Evolutionary conservation across 1,140 invertebrate species (phyloP).

Genomic region (Aethina tumida): DNA sequence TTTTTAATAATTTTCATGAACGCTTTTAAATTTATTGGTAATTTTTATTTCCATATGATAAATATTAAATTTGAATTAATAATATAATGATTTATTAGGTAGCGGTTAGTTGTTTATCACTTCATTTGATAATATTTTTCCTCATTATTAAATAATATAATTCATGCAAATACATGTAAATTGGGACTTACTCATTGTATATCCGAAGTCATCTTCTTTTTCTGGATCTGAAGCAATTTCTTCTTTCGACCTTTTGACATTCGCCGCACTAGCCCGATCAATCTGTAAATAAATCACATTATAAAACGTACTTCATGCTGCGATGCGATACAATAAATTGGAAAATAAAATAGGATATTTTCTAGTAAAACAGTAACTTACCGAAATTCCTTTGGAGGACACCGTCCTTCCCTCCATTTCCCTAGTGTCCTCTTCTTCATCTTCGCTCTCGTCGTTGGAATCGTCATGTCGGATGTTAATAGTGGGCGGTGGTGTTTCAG

Average conservation of each 20-base stretch:
- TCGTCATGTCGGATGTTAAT: conserved; percentile 7
- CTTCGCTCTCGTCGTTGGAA: conserved; percentile 35
- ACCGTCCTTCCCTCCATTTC: conserved; percentile 68
- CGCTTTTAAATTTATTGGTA: too few species aligned
- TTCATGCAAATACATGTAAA: too few species aligned
- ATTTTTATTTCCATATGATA: too few species aligned
- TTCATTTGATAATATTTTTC: too few species aligned
- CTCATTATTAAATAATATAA: too few species aligned
- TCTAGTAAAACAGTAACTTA: conserved; percentile 31
- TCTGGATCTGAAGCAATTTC: conserved; percentile 72
- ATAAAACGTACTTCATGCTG: not conserved
- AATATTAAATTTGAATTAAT: too few species aligned
- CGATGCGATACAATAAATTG: not conserved
- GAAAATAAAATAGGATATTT: not conserved
- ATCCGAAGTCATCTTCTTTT: conserved; percentile 82
- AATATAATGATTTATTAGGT: too few species aligned
- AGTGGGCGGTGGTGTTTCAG: not conserved
- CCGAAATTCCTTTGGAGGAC: conserved; percentile 67
- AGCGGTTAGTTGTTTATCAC: too few species aligned
- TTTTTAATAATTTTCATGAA: too few species aligned
- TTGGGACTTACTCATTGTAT: conserved; percentile 78
- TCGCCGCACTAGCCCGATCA: conserved; percentile 78
- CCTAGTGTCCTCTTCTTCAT: conserved; percentile 61
- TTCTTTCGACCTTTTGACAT: conserved; percentile 64
- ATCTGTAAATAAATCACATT: conserved; percentile 49